Percentiles rank a stretch among this genome's conserved stretches.
Evolutionary conservation across 2,113 vertebrate species (phyloP).

Genomic region (Archilochus colubris): DNA sequence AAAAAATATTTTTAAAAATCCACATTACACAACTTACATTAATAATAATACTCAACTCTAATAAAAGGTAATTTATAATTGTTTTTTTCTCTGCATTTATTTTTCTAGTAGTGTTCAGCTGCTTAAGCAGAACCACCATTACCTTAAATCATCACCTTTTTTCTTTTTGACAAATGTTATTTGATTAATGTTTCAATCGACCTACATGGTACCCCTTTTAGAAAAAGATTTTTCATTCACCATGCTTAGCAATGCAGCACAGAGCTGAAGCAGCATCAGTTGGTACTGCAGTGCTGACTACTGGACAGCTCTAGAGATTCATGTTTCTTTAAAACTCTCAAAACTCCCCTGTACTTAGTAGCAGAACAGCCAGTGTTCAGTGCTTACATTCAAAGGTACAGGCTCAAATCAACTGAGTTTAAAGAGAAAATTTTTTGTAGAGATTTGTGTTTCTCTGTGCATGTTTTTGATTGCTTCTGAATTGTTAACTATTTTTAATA

Average conservation of each 20-base stretch:
- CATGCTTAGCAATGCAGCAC: neutral
- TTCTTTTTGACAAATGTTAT: neutral
- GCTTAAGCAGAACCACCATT: neutral
- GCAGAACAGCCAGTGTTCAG: neutral
- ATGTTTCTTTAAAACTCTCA: neutral
- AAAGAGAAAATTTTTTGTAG: neutral
- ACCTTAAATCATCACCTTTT: neutral
- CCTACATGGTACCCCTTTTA: neutral
- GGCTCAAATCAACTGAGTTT: neutral
- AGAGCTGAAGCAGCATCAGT: neutral
- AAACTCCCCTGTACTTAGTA: neutral
- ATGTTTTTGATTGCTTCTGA: neutral
- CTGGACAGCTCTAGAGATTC: neutral
- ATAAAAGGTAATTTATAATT: neutral
- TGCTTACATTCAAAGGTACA: neutral
- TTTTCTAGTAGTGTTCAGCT: neutral
- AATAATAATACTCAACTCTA: neutral
- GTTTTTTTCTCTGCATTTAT: neutral
- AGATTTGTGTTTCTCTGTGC: neutral
- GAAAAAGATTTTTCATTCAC: neutral
- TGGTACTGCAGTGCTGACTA: neutral
- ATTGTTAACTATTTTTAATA: neutral
- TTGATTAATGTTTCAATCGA: neutral
- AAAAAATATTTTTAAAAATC: neutral
- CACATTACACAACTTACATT: neutral